Evolutionary conservation across 2,113 vertebrate genomes (phyloP).

Genomic region (Etheostoma spectabile): DNA sequence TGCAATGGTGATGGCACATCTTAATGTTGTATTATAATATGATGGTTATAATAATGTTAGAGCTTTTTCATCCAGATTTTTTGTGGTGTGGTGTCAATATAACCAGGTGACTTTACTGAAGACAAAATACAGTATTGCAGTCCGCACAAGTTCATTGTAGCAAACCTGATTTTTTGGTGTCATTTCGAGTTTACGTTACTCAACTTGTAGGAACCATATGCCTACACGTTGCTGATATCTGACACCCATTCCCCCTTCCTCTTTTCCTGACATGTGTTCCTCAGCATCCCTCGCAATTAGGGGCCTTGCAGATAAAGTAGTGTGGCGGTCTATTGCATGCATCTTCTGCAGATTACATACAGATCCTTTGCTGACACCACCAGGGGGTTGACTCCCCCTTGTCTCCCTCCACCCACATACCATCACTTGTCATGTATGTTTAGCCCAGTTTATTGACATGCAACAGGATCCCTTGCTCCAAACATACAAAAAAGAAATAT

Average conservation of each 20-base stretch:
- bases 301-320: conserved; percentile 73
- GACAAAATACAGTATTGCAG: background rate
- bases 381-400: conserved; percentile 49
- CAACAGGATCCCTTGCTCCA: conserved; percentile 59
- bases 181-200: conserved; percentile 58
- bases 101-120: background rate
- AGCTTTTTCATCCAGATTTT: background rate
- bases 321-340: conserved; percentile 44
- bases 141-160: conserved; percentile 1
- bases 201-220: conserved; percentile 68
- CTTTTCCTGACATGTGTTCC: conserved; percentile 75
- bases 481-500: conserved; percentile 36
- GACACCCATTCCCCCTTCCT: conserved; percentile 57
- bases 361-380: conserved; percentile 54
- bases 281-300: conserved; percentile 74
- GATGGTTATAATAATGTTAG: background rate
- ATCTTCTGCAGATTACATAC: conserved; percentile 60
- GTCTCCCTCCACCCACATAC: conserved; percentile 39
- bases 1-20: background rate
- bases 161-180: conserved; percentile 48
- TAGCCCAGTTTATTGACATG: conserved; percentile 72
- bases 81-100: background rate
- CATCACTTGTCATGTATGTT: conserved; percentile 72
- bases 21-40: background rate
- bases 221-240: conserved; percentile 69